A percentile compares a stretch with the other conserved stretches of the same genome.
These are phyloP conservation scores for Mythimna vitellina DNA, from an alignment of 2,888 invertebrate species.

Conservation along the genomic window DNA sequence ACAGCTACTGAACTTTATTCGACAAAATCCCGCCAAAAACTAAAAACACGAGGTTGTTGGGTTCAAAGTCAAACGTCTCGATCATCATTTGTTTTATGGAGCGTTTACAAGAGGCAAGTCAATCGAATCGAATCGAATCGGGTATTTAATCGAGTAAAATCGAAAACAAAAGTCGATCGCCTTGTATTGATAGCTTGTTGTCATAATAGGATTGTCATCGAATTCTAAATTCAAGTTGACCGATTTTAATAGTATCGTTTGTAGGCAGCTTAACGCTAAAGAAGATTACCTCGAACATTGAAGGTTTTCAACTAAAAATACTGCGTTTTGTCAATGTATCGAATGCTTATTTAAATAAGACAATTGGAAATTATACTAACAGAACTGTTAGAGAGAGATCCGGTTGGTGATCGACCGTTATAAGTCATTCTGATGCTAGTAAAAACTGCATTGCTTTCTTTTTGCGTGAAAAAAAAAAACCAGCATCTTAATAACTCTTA, in stretches of 20 bases:
- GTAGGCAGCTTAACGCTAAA: not conserved
- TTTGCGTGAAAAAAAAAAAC: conserved; percentile 21
- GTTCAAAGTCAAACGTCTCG: not conserved
- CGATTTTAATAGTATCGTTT: not conserved
- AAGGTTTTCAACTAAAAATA: conserved; percentile 42
- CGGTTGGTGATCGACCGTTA: conserved; percentile 59
- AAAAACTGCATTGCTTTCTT: conserved; percentile 57
- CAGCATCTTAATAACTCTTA: conserved; percentile 26
- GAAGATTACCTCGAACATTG: conserved; percentile 34
- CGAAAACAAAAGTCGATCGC: not conserved
- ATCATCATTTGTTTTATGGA: not conserved
- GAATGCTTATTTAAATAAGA: conserved; percentile 13
- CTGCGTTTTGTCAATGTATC: conserved; percentile 11
- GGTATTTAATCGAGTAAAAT: not conserved
- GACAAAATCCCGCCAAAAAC: conserved; percentile 1
- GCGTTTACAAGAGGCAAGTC: not conserved
- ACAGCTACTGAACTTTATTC: too few relatives aligned
- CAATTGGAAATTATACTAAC: conserved; percentile 33
- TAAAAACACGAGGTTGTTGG: not conserved
- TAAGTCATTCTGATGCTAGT: conserved; percentile 42
- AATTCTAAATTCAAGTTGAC: conserved; percentile 23
- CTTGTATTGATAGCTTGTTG: not conserved
- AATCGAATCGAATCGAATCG: too few relatives aligned
- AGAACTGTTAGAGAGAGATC: conserved; percentile 58
- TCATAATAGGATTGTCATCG: not conserved